Conservation (phyloP, 2,888 invertebrate genomes). For the Abrostola tripartita region DNA sequence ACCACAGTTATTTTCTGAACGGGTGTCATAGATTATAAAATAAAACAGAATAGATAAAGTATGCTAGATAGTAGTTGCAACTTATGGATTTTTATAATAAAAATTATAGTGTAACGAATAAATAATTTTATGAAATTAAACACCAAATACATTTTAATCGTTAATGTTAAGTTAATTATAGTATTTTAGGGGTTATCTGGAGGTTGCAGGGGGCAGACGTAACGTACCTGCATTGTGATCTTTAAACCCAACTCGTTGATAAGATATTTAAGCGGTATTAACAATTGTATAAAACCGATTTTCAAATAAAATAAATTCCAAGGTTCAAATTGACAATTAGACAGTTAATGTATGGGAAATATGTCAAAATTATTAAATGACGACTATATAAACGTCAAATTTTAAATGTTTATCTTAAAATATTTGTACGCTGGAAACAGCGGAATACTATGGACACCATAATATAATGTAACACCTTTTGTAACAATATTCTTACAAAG, state of each 20-base stretch:
- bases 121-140: conserved; percentile 79
- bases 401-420: too few relatives aligned
- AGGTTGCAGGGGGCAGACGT: conserved; percentile 17
- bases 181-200: conserved; percentile 46
- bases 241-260: not conserved
- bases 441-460: too few relatives aligned
- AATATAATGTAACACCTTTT: too few relatives aligned
- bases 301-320: too few relatives aligned
- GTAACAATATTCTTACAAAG: too few relatives aligned
- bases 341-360: too few relatives aligned
- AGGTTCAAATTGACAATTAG: too few relatives aligned
- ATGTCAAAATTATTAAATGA: too few relatives aligned
- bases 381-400: too few relatives aligned
- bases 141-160: conserved; percentile 83
- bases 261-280: too few relatives aligned
- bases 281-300: too few relatives aligned
- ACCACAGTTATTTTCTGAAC: conserved; percentile 46
- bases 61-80: conserved; percentile 57
- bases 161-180: conserved; percentile 64
- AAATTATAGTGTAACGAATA: conserved; percentile 61
- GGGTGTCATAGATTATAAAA: conserved; percentile 49
- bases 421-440: too few relatives aligned
- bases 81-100: conserved; percentile 43
- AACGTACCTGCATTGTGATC: conserved; percentile 27
- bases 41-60: conserved; percentile 40